Evolutionary conservation across 1,140 invertebrate genomes (phyloP).

Genomic region (Pinna nobilis): DNA sequence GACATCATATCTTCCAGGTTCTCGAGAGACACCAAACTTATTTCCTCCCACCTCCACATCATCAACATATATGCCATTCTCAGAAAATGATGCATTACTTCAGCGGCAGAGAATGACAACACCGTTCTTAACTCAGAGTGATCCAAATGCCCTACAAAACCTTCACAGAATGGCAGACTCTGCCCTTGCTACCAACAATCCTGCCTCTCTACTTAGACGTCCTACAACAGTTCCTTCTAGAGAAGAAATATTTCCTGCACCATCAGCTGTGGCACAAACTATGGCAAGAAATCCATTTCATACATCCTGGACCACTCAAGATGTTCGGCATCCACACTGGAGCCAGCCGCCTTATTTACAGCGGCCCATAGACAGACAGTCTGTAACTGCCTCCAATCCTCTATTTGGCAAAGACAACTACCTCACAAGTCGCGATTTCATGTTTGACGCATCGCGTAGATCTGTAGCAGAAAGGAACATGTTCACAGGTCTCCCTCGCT

Average conservation of each 20-base stretch:
- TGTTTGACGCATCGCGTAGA: constrained; percentile 68
- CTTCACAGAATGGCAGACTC: constrained; percentile 58
- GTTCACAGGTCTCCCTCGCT: constrained; percentile 65
- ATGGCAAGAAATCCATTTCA: constrained; percentile 68
- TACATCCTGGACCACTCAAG: constrained; percentile 66
- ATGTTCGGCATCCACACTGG: constrained; percentile 64
- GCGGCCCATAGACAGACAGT: constrained; percentile 50
- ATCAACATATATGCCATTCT: constrained; percentile 57
- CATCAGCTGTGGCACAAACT: constrained; percentile 51
- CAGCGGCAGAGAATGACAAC: constrained; percentile 64
- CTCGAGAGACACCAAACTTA: constrained; percentile 50
- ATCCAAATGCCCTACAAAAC: constrained; percentile 58
- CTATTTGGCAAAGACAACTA: constrained; percentile 67
- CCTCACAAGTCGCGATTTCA: constrained; percentile 64
- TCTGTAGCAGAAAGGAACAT: constrained; percentile 63
- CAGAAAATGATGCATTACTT: constrained; percentile 63
- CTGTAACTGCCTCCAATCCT: constrained; percentile 53
- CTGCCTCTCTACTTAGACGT: constrained; percentile 57
- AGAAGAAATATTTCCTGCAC: constrained; percentile 63
- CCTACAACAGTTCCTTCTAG: constrained; percentile 57
- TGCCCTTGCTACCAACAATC: constrained; percentile 55
- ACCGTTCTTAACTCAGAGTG: constrained; percentile 59
- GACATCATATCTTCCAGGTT: constrained; percentile 42
- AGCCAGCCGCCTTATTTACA: constrained; percentile 64
- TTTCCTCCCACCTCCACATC: constrained; percentile 51